Base-by-base conservation (phyloP, 2,888 invertebrate species). In the Galerucella nymphaeae region DNA sequence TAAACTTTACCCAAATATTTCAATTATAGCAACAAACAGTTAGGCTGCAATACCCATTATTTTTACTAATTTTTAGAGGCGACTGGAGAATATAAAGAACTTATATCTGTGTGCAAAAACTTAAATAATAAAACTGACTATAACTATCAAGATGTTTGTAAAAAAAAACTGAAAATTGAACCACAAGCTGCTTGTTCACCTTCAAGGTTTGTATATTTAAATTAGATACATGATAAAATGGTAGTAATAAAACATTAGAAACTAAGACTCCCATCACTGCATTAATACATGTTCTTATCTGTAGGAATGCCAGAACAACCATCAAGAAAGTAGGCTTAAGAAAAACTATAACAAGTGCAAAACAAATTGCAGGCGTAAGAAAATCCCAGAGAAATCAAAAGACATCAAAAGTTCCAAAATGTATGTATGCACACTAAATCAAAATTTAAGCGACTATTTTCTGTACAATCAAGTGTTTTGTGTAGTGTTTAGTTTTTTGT, bases 301-400 rank as follows among this genome's bases (percentile, higher is more conserved):
- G n/a, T 3, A 53, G 53, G 18, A 3, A 10, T 53, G 53, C 18
- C 10, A 16, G 10, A 53, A 18, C 53, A 53, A 9, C 18, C 10
- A 18, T 10, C 8, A 10, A 53, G 18, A 38, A 8, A 38, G 6
- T 8, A 6, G 16, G 53, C 18, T 53, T 2, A 6, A 53, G 10
- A 53, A 53, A 53, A 16, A 16, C 53, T 53, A 16, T n/a, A 50
- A n/a, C 14, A 50, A 50, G 50, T 3, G 18, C 16, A 10, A 53
- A 53, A 57, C 42, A 16, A 18, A 9, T 50, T 30, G 41, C 59
- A 66, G 50, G 50, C 63, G 45, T 66, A 42, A 18, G 30, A 48
- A 23, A 59, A 13, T 30, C n/a, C 10, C 45, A 8, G 18, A 53
- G 18, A 18, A 53, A 16, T 9, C 9, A 8, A 18, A 53, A 53